Evolutionary conservation across 2,797 vertebrate species (phyloP).

Genomic region (Pseudochirops corinnae): DNA sequence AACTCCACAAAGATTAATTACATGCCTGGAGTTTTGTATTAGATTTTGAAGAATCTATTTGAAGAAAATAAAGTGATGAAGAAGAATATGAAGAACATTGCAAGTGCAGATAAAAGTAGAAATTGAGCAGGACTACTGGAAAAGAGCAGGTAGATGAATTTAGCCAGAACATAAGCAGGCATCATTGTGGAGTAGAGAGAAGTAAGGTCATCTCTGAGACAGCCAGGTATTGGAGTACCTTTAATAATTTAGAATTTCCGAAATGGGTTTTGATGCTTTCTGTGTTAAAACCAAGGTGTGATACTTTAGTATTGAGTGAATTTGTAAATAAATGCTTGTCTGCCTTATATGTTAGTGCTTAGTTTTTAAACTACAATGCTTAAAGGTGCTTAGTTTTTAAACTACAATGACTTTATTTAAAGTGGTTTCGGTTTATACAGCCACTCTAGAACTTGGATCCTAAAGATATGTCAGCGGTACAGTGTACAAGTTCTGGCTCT

Average conservation of each 20-base stretch:
- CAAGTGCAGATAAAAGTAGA: neutral
- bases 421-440: slow-evolving; percentile 40
- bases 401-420: slow-evolving; percentile 2
- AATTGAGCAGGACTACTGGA: neutral
- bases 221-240: neutral
- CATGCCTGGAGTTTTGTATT: slow-evolving; percentile 33
- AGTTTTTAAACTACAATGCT: slow-evolving; percentile 9
- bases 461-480: slow-evolving; percentile 29
- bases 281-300: neutral
- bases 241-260: neutral
- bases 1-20: neutral
- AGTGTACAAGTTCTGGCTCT: neutral
- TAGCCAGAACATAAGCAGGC: neutral
- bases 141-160: neutral
- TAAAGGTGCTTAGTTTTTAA: neutral
- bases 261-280: neutral
- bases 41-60: slow-evolving; percentile 34
- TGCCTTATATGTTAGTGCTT: neutral
- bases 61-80: slow-evolving; percentile 3
- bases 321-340: neutral
- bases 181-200: neutral
- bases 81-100: neutral
- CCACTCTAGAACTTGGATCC: slow-evolving; percentile 8
- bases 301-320: neutral
- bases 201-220: neutral